Evolutionary conservation across 2,888 invertebrate species (phyloP), one percentile per base, ranked within the genome.

Genomic region (Dyspetes luteomarginatus): DNA sequence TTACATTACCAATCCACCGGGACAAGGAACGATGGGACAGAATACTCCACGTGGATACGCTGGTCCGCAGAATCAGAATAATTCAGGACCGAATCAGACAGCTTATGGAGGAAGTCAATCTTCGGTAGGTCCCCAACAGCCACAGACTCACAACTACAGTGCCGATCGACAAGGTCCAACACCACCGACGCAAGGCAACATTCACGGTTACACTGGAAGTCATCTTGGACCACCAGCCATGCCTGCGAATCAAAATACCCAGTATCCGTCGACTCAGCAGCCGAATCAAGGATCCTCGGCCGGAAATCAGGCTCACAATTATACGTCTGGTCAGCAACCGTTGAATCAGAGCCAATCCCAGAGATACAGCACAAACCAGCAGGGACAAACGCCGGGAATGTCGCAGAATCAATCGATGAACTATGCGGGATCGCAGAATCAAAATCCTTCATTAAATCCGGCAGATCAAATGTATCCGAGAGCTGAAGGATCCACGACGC

Each of bases 11-110:
- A 82, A 81, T 30, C 67, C 71, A 4, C 55, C 74, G 9, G 82
- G 65, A 65, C 86, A 87, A 50, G 28, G 84, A 15, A 24, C 86
- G 3, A 78, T 87, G 3, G 62, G 86, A 4, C 89, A 87, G 62
- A 88, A 86, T 86, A 86, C 87, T 50, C 88, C 89, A 9, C 86
- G 88, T 12, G 86, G 88, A 3, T 91, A 90, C 74, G 24, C 87
- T 4, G 56, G 86, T 4, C 64, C 84, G 7, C 67, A 86, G 48
- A 83, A 62, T 78, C 89, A 86, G 62, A 84, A 55, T 58, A 58
- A 48, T 45, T 64, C 83, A 45, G 50, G 67, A 43, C 80, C 58
- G 52, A 67, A 64, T 55, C 58, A 52, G 41, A 4, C 56, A 9
- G n/a, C 84, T 15, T 89, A 88, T 65, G 79, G 85, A 9, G 26